Conservation (phyloP, 2,888 invertebrate species). For the Eristalinus sepulchralis region DNA sequence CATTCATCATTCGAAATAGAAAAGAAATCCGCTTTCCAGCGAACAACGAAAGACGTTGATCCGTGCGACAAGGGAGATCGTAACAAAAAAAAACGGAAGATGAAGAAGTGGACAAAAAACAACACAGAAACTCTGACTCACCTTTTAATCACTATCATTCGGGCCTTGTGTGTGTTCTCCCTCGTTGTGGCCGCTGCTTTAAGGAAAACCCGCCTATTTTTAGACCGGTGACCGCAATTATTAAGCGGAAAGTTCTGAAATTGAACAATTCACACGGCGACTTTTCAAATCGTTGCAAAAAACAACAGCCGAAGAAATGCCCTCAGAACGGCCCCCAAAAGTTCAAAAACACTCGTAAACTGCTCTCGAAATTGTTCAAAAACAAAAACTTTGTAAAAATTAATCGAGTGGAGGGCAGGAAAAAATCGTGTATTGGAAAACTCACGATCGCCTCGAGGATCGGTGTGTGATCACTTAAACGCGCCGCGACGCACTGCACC, state of each 20-base stretch:
- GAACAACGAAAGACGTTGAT: background rate
- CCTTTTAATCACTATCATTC: constrained; percentile 15
- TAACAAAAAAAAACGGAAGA: constrained; percentile 13
- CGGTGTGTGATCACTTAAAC: constrained; percentile 71
- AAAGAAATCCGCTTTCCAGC: background rate
- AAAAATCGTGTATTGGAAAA: background rate
- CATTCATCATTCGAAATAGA: background rate
- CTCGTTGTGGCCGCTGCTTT: constrained; percentile 31
- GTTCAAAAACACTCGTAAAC: background rate
- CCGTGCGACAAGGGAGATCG: background rate
- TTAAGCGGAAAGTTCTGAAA: constrained; percentile 26
- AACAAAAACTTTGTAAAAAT: background rate
- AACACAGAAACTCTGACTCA: constrained; percentile 51
- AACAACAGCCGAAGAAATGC: background rate
- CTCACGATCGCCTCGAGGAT: background rate
- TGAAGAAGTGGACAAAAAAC: too few relatives aligned
- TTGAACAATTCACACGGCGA: constrained; percentile 17
- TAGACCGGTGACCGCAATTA: constrained; percentile 65
- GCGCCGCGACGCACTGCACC: constrained; percentile 81
- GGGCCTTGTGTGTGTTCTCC: background rate
- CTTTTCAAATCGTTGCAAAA: background rate
- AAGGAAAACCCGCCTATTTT: constrained; percentile 65
- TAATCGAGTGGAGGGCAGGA: too few relatives aligned
- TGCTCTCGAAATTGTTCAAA: background rate
- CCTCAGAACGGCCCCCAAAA: background rate